These are phyloP conservation scores for Parauchenoglanis punctatus DNA, from an alignment of 2,797 vertebrate species.

Conservation along the genomic window DNA sequence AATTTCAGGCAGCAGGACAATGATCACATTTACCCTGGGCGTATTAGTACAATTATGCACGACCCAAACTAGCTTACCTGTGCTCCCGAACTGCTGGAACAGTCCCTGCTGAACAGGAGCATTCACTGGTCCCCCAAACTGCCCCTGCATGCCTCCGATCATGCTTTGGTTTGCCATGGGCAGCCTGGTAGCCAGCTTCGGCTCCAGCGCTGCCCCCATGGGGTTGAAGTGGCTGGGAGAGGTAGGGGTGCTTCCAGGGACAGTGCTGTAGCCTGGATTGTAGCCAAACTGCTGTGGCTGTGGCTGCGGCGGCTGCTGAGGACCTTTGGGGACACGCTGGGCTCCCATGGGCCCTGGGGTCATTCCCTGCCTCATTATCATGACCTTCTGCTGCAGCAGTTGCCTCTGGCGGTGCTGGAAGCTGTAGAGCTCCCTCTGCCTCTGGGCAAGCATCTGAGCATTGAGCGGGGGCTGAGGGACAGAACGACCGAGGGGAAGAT, in stretches of 20 bases:
- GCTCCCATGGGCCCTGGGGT: conserved; percentile 74
- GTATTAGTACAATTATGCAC: neutral
- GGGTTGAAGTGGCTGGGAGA: conserved; percentile 84
- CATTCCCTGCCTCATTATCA: conserved; percentile 89
- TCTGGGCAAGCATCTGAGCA: conserved; percentile 94
- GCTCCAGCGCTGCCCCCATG: conserved; percentile 76
- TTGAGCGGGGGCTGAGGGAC: conserved; percentile 86
- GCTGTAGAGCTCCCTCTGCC: conserved; percentile 91
- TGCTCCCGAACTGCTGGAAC: conserved; percentile 87
- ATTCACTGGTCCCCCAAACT: conserved; percentile 79
- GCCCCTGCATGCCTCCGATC: conserved; percentile 81
- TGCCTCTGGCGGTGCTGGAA: conserved; percentile 92
- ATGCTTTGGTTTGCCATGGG: conserved; percentile 81
- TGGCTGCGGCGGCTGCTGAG: conserved; percentile 58
- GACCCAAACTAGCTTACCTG: conserved; percentile 69
- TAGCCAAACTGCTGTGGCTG: conserved; percentile 85
- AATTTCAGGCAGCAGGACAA: neutral
- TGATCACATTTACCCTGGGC: neutral
- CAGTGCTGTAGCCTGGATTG: conserved; percentile 81
- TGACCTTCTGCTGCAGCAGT: conserved; percentile 90
- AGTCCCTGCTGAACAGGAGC: conserved; percentile 85
- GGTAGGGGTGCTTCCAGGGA: conserved; percentile 82
- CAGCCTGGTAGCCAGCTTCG: conserved; percentile 75
- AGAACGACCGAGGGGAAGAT: neutral
- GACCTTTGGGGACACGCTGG: conserved; percentile 67